Evolutionary conservation across 2,797 vertebrate species (phyloP), one percentile per base, ranked within the genome.

Genomic region (Allobates femoralis): DNA sequence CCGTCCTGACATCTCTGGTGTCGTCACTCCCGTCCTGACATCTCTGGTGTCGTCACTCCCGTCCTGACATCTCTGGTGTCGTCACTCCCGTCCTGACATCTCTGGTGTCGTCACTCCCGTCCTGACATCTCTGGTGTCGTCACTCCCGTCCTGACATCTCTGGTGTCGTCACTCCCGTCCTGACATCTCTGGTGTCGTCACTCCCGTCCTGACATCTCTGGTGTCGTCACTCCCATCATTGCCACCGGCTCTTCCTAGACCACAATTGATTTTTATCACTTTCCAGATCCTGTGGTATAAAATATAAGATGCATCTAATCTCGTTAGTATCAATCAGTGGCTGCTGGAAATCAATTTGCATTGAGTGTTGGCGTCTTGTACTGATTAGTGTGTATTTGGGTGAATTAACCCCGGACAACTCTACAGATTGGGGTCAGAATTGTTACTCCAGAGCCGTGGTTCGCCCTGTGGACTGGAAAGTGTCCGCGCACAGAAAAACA

Each of bases 301-400:
- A 87, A 87, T 23, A 95, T 94, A 94, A 94, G 95, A 94, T 94
- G 93, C 91, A 92, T 92, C 93, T 95, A 95, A 95, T 95, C 94
- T 93, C 93, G 93, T 95, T 94, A 94, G 94, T 93, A 93, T 95
- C 94, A 93, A 93, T 94, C 94, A 92, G 92, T 92, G 93, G 93
- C 83, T 92, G 92, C 90, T 5, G 93, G 95, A 94, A 95, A 95
- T 95, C 94, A 94, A 94, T 95, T 94, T 94, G 93, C 91, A 94
- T 95, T 92, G 94, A 95, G 92, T 92, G 77, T 87, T 91, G 92
- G 92, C 93, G 94, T 93, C 93, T 91, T 56, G 92, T 93, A 91
- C 94, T 94, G 93, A 94, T 95, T 95, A 95, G 93, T 88, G 81
- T 51, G 88, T 91, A 89, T 93, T 91, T 91, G 93, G 94, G 92